Percentiles rank a stretch among this genome's conserved stretches.
phyloP scores from a whole-genome alignment of 2,797 vertebrate species.

The Smutsia gigantea region DNA sequence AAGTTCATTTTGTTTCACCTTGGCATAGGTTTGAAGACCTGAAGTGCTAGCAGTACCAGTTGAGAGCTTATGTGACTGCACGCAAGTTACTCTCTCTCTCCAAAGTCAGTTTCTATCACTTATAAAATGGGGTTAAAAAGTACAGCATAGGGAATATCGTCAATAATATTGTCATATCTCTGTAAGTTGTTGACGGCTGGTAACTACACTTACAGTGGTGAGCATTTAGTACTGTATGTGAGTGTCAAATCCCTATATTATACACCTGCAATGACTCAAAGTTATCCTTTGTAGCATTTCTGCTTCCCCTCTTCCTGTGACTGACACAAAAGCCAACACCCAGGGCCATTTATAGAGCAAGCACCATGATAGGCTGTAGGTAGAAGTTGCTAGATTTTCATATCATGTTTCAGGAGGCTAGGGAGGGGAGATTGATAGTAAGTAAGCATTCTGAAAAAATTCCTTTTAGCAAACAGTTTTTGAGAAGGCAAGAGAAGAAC shows the following conservation, averaged over 20 bases:
- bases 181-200: no score
- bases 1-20: slow-evolving; percentile 6
- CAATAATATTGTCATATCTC: no score
- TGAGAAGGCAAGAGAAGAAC: slow-evolving; percentile 37
- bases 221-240: no score
- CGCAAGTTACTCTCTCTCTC: neutral
- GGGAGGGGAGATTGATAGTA: neutral
- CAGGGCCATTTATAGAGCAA: neutral
- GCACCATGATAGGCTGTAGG: neutral
- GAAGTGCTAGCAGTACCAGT: neutral
- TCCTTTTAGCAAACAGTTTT: slow-evolving; percentile 21
- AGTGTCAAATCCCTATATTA: no score
- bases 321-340: neutral
- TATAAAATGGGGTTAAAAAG: neutral
- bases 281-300: neutral
- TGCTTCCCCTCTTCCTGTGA: neutral
- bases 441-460: slow-evolving; percentile 6
- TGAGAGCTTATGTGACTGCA: neutral
- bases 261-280: neutral
- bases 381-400: neutral
- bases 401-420: neutral
- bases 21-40: neutral
- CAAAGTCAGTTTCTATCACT: neutral
- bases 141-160: no score
- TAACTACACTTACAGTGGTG: no score